Conservation (phyloP, 2,113 vertebrate genomes). For the Trachemys scripta region DNA sequence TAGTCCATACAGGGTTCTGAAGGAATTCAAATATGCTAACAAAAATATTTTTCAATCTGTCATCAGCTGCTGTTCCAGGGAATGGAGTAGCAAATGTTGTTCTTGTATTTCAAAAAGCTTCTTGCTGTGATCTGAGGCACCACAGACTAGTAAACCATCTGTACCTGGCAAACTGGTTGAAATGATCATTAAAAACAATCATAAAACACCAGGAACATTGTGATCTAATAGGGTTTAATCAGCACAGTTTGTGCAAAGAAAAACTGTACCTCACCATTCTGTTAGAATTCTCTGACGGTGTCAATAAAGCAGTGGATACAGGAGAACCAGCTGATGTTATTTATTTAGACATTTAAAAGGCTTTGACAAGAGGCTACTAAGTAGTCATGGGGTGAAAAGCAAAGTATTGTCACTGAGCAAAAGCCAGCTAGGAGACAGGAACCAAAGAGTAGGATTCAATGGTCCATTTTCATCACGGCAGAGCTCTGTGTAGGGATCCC, state of each 20-base stretch:
- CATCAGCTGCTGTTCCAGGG: neutral
- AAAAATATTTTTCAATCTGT: neutral
- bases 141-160: neutral
- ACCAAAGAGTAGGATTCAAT: neutral
- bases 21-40: neutral
- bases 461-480: neutral
- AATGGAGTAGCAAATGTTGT: neutral
- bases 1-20: neutral
- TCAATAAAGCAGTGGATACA: neutral
- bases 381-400: neutral
- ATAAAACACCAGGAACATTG: fast-evolving
- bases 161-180: neutral
- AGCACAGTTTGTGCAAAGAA: slow-evolving; percentile 1
- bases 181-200: neutral
- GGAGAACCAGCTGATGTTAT: neutral
- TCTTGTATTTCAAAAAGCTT: neutral
- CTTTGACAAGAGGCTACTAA: neutral
- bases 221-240: slow-evolving; percentile 12
- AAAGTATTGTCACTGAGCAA: neutral
- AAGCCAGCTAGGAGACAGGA: neutral
- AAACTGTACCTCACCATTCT: slow-evolving; percentile 10
- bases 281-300: slow-evolving; percentile 30
- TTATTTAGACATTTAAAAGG: neutral
- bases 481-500: neutral
- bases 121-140: neutral